Evolutionary conservation across 2,113 vertebrate species (phyloP).

Genomic region (Lipotes vexillifer): DNA sequence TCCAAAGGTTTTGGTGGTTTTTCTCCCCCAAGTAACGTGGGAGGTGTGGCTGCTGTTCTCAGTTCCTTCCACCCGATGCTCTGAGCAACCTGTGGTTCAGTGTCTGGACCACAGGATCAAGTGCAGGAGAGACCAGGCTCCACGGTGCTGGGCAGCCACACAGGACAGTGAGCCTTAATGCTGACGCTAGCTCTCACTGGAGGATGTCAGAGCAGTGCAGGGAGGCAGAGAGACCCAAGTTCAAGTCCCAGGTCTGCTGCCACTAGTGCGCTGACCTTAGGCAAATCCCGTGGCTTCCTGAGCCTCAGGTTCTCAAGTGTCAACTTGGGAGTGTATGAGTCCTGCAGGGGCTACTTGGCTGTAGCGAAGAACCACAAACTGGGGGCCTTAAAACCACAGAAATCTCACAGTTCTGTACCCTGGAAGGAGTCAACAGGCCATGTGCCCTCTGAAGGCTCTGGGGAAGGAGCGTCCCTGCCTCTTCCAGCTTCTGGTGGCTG

Average conservation of each 20-base stretch:
- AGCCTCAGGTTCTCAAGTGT: background rate
- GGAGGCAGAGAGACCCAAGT: background rate
- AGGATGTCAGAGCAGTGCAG: background rate
- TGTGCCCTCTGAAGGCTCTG: background rate
- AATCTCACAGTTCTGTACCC: background rate
- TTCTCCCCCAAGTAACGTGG: background rate
- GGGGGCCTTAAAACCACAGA: background rate
- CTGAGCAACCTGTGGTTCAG: background rate
- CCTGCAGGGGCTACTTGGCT: too few species aligned
- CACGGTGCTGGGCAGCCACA: background rate
- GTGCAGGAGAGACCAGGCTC: background rate
- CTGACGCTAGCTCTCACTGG: background rate
- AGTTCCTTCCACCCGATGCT: background rate
- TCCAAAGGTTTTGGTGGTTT: background rate
- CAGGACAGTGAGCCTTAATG: accelerated
- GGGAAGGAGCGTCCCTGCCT: background rate
- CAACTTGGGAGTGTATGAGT: background rate
- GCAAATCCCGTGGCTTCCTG: background rate
- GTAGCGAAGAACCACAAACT: background rate
- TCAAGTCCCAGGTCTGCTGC: background rate
- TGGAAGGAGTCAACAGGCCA: background rate
- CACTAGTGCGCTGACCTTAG: background rate
- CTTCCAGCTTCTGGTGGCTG: too few species aligned
- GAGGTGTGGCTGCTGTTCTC: background rate
- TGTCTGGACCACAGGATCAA: too few species aligned